Percentiles rank a stretch among this genome's conserved stretches.
phyloP scores from a whole-genome alignment of 2,888 invertebrate genomes.

The Orgyia antiqua region DNA sequence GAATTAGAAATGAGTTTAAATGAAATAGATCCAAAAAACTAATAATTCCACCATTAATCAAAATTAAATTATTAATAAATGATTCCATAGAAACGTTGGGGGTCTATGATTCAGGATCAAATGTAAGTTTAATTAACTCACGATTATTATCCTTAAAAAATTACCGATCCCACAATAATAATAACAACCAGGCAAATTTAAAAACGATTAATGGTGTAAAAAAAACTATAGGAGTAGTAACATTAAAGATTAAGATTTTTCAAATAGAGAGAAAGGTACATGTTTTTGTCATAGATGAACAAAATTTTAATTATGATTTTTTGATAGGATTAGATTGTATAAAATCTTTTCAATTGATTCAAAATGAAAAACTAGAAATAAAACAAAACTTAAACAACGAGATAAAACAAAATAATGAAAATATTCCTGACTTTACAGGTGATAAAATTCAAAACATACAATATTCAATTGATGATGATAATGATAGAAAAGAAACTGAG shows the following conservation, averaged over 20 bases:
- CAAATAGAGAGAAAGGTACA: too few relatives aligned
- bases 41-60: too few relatives aligned
- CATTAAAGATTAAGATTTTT: constrained; percentile 1
- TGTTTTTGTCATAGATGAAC: too few relatives aligned
- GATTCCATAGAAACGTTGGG: constrained; percentile 17
- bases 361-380: constrained; percentile 1
- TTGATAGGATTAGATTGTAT: constrained; percentile 10
- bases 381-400: constrained; percentile 2
- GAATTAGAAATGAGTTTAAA: too few relatives aligned
- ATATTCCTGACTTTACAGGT: constrained; percentile 1
- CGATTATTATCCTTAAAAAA: constrained; percentile 4
- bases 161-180: constrained; percentile 5
- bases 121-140: constrained; percentile 24
- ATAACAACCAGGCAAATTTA: too few relatives aligned
- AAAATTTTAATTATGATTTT: constrained; percentile 7
- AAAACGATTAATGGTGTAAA: constrained; percentile 16
- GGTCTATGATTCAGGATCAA: constrained; percentile 16
- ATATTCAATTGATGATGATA: background rate
- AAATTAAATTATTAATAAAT: constrained; percentile 13
- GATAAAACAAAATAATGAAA: constrained; percentile 23
- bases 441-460: background rate
- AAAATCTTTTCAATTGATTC: constrained; percentile 5
- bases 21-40: too few relatives aligned
- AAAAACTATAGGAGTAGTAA: constrained; percentile 7
- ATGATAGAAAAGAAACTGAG: background rate